Evolutionary conservation across 2,888 invertebrate species (phyloP), one percentile per base, ranked within the genome.

Genomic region (Lepidocyrtoides sp.): DNA sequence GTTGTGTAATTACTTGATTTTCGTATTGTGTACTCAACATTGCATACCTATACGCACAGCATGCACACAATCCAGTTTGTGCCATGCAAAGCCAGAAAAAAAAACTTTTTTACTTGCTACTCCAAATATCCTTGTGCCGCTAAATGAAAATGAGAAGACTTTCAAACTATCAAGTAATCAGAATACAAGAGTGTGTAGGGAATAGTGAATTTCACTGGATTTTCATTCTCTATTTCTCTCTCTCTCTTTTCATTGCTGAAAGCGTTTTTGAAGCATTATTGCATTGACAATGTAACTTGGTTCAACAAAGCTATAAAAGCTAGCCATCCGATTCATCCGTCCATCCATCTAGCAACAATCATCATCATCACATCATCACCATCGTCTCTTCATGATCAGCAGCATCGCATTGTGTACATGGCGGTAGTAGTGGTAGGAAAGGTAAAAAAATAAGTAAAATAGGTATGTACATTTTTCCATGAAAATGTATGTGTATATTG

Each of bases 261-360:
- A 60, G 57, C 57, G 32, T 41, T 81, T 81, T 77, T 41, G 36
- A 77, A 48, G 26, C 7, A 4, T 2, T 7, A 36, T 36, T 36
- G 57, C 12, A 36, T 20, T 23, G 29, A 66, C 0, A 17, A 44
- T 44, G 82, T 63, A 63, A 81, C 20, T 44, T 7, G 32, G 17
- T 10, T 29, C 57, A 79, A 17, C 79, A 32, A 48, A 32, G 54
- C 51, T 3, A 26, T 44, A 83, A 29, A 60, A 60, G 14, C 63
- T 83, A 83, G 17, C 83, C 77, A 81, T 79, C 14, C 72, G n/a
- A 7, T 75, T 51, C 77, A 32, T 63, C 23, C 54, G 20, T 81
- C 36, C 82, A 26, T 41, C 60, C 82, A 60, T 66, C 81, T 79
- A 54, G 79, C 29, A 54, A 54, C 79, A 60, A 60, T 81, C 23